These are phyloP conservation scores for Sylvicola fuscatus DNA, from an alignment of 2,888 invertebrate genomes.

Conservation along the genomic window DNA sequence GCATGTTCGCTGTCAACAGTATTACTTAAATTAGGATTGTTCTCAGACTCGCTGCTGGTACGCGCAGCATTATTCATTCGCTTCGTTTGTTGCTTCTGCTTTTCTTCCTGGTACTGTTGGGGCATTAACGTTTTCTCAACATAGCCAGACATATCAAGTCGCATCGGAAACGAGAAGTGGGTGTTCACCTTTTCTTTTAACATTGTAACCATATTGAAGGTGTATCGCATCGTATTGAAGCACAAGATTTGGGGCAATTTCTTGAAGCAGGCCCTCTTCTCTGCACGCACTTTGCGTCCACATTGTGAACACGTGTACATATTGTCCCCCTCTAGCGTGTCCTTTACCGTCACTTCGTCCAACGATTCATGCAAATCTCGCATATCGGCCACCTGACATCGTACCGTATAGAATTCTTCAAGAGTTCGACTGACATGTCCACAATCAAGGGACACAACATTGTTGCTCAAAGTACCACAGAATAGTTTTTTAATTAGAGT, in stretches of 20 bases:
- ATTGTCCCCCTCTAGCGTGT: constrained; percentile 90
- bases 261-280: constrained; percentile 87
- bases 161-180: constrained; percentile 86
- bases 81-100: constrained; percentile 29
- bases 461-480: constrained; percentile 86
- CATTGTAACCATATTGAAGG: constrained; percentile 96
- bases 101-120: constrained; percentile 62
- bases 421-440: constrained; percentile 84
- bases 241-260: constrained; percentile 82
- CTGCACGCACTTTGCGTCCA: constrained; percentile 84
- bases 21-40: no score
- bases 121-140: constrained; percentile 87
- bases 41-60: not conserved
- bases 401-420: constrained; percentile 91
- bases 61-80: constrained; percentile 6
- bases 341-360: constrained; percentile 93
- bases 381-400: constrained; percentile 95
- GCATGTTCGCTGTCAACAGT: no score
- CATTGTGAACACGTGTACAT: constrained; percentile 96
- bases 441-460: constrained; percentile 89
- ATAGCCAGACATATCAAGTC: constrained; percentile 85
- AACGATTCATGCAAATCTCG: constrained; percentile 83
- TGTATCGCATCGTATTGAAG: constrained; percentile 93
- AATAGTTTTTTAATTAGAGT: constrained; percentile 76
- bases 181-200: constrained; percentile 93